Evolutionary conservation across 2,888 invertebrate genomes (phyloP).

Genomic region (Ectobius pallidus): DNA sequence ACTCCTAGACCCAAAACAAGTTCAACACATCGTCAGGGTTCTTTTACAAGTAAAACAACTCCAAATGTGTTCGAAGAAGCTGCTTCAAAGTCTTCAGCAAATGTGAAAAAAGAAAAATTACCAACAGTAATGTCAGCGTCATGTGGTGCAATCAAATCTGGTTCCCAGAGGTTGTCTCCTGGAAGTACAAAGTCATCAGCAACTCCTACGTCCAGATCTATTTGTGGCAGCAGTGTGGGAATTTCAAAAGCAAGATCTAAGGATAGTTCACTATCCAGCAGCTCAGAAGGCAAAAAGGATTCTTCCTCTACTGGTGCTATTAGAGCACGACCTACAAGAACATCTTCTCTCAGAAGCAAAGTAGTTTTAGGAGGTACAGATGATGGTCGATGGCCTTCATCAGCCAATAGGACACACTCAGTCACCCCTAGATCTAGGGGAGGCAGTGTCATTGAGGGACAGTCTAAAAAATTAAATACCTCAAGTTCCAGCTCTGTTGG

Average conservation of each 20-base stretch:
- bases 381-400: slow-evolving; percentile 73
- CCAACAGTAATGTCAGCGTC: neutral
- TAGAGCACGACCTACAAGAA: neutral
- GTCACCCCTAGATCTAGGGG: slow-evolving; percentile 51
- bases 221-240: neutral
- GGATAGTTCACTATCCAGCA: slow-evolving; percentile 1
- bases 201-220: slow-evolving; percentile 10
- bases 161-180: neutral
- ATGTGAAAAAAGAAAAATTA: neutral
- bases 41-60: neutral
- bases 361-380: slow-evolving; percentile 52
- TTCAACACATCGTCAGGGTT: neutral
- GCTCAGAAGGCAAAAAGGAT: neutral
- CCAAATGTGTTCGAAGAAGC: neutral
- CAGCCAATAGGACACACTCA: slow-evolving; percentile 53
- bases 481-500: slow-evolving; percentile 26
- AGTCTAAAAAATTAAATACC: slow-evolving; percentile 21
- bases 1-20: neutral
- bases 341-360: neutral
- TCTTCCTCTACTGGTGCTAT: neutral
- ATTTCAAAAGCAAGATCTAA: slow-evolving; percentile 1
- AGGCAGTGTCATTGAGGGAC: slow-evolving; percentile 25
- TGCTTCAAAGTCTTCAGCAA: neutral
- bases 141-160: neutral
- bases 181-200: neutral